Conservation (phyloP, 2,888 invertebrate species). For the Lochmaea crataegi region DNA sequence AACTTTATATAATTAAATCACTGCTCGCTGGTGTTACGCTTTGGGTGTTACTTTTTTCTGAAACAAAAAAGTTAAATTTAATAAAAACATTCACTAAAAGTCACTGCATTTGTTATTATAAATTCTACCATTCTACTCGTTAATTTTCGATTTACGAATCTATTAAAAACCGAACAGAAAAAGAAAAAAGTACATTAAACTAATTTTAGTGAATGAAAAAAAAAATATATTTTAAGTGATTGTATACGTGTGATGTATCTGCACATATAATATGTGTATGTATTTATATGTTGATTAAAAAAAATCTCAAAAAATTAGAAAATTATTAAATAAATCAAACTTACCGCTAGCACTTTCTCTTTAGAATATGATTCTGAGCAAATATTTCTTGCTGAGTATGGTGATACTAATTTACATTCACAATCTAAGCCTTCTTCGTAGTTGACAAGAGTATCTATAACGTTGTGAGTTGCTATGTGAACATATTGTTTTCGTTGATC, state of each 20-base stretch:
- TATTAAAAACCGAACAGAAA: too few relatives aligned
- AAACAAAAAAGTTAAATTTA: slow-evolving; percentile 43
- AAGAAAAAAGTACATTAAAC: too few relatives aligned
- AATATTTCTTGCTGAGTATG: slow-evolving; percentile 54
- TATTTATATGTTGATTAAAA: too few relatives aligned
- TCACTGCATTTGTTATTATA: not conserved
- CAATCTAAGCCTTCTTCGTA: slow-evolving; percentile 66
- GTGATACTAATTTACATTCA: slow-evolving; percentile 56
- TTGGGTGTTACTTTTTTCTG: slow-evolving; percentile 52
- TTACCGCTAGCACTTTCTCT: slow-evolving; percentile 50
- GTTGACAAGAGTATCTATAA: slow-evolving; percentile 64
- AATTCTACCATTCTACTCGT: too few relatives aligned
- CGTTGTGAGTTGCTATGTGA: slow-evolving; percentile 67
- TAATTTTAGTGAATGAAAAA: too few relatives aligned
- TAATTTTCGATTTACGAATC: too few relatives aligned
- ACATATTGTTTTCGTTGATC: slow-evolving; percentile 73
- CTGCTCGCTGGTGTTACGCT: slow-evolving; percentile 39
- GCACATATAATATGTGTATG: too few relatives aligned
- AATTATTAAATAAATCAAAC: too few relatives aligned
- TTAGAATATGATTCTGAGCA: slow-evolving; percentile 56
- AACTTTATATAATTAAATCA: slow-evolving; percentile 28
- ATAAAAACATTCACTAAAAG: slow-evolving; percentile 2
- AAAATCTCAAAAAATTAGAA: too few relatives aligned
- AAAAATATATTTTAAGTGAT: too few relatives aligned
- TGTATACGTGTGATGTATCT: too few relatives aligned